These are phyloP conservation scores for Ophion slaviceki DNA, from an alignment of 2,888 invertebrate species.

Conservation along the genomic window DNA sequence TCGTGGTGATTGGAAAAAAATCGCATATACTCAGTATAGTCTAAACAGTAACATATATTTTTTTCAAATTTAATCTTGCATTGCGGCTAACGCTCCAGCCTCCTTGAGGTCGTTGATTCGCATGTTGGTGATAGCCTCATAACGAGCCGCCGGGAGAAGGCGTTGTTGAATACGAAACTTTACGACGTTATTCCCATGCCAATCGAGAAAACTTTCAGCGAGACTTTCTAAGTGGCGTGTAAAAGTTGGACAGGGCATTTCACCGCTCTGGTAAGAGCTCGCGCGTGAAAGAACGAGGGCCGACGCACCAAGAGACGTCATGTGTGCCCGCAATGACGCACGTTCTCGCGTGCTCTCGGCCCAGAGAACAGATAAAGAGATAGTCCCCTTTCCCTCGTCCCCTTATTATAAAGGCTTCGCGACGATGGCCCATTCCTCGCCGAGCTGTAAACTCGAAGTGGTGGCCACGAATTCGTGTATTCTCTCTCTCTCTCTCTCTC, in stretches of 20 bases:
- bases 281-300: conserved; percentile 35
- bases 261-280: conserved; percentile 39
- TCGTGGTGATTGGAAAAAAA: no score
- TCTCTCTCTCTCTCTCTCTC: conserved; percentile 3
- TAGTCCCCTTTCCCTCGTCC: conserved; percentile 51
- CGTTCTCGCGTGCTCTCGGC: conserved; percentile 59
- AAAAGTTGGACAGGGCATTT: conserved; percentile 50
- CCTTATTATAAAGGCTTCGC: conserved; percentile 35
- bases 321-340: conserved; percentile 67
- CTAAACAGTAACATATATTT: no score
- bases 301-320: conserved; percentile 64
- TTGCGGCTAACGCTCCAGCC: no score
- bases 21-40: no score
- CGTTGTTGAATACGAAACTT: neutral
- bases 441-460: conserved; percentile 14
- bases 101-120: no score
- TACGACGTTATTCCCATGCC: conserved; percentile 16
- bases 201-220: conserved; percentile 40
- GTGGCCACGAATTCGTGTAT: conserved; percentile 20
- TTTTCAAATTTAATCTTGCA: no score
- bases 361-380: conserved; percentile 63
- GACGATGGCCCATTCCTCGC: conserved; percentile 33
- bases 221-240: conserved; percentile 48
- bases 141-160: neutral
- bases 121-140: no score